Base-by-base conservation (phyloP, 2,113 vertebrate genomes). In the Nyctibius bracteatus region DNA sequence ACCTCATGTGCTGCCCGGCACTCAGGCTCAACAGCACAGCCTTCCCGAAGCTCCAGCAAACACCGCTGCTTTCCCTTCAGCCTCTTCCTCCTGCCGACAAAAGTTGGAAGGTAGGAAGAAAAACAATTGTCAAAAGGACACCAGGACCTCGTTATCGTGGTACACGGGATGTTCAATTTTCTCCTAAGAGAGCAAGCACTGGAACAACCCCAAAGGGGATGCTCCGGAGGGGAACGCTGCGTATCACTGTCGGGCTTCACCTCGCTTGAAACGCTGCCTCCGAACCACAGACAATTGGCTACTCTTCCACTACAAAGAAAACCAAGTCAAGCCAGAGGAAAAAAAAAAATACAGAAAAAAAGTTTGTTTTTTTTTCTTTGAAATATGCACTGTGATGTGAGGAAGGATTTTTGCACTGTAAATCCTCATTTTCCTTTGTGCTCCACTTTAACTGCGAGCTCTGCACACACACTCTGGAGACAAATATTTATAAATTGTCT, bases 401-500 rank as follows among this genome's bases (percentile, higher is more conserved):
- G 28, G 66, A 77, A 92, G 27, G 49, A 31, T 28, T 77, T 88
- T 47, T 62, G 30, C 44, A 31, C 33, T 43, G n/a, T 20, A 62
- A 92, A 85, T 80, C 84, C 61, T 59, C 21, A 11, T n/a, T 77
- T 51, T 62, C 44, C 54, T 86, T 61, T 83, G 87, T 58, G 65
- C 81, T 80, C 21, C 27, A 15, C 28, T 85, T 55, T 10, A 75
- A 46, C 77, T 28, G 39, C 2, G 1, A 84, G 58, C 46, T 77
- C 87, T 61, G 47, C 39, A 6, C 12, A 46, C 37, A 49, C 25
- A 47, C 61, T 82, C 47, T 58, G 37, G 51, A 94, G 67, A 80
- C 51, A 93, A 95, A 80, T 87, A 91, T 91, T 96, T 96, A 77
- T 66, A 70, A 90, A 90, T 58, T 90, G 70, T 62, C 62, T 93